Conservation (phyloP, 2,113 vertebrate genomes). For the Brachyhypopomus occidentalis region DNA sequence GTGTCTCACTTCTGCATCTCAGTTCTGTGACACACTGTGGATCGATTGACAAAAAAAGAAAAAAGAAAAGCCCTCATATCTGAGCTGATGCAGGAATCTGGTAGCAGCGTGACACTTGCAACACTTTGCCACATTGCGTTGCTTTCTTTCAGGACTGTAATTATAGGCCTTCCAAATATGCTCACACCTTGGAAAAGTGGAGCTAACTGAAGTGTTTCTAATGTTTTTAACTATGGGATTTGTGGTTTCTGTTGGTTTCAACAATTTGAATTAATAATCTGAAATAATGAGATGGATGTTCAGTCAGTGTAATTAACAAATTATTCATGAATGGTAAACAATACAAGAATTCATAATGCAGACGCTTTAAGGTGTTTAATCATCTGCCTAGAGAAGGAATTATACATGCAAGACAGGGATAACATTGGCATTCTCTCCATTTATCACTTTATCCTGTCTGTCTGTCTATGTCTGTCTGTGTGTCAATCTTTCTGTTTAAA, state of each 20-base stretch:
- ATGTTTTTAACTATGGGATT: constrained; percentile 23
- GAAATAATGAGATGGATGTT: constrained; percentile 28
- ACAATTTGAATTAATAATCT: constrained; percentile 34
- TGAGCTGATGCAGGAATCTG: neutral
- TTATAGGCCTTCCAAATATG: neutral
- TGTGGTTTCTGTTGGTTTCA: constrained; percentile 12
- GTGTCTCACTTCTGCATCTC: too few relatives aligned
- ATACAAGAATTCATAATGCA: neutral
- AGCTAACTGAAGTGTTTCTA: constrained; percentile 14
- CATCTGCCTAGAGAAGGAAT: constrained; percentile 25
- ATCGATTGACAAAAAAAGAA: too few relatives aligned
- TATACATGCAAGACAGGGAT: neutral
- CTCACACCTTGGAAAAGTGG: constrained; percentile 1
- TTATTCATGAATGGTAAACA: constrained; percentile 16
- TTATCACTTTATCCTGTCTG: neutral
- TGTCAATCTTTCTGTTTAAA: too few relatives aligned
- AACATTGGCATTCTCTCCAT: neutral
- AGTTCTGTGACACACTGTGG: too few relatives aligned
- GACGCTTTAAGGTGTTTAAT: neutral
- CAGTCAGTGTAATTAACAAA: constrained; percentile 7
- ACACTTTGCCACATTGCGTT: neutral
- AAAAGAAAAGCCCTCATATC: neutral
- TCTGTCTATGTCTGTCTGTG: too few relatives aligned
- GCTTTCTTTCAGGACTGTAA: neutral
- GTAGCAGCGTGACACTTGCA: neutral